Evolutionary conservation across 2,888 invertebrate genomes (phyloP).

Genomic region (Hololepta plana): DNA sequence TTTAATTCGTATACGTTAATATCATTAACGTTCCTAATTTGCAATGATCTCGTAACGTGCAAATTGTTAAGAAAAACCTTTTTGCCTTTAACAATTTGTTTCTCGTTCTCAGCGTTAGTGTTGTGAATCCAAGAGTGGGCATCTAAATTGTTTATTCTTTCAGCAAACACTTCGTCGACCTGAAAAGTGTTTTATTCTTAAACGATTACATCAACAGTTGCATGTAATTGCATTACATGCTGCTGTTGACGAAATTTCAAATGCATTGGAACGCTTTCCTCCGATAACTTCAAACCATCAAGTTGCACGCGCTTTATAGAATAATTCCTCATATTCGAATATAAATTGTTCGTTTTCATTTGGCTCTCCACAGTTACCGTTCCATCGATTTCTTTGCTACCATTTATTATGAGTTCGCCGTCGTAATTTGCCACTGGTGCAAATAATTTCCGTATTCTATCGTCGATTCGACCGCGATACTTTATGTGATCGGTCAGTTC

Average conservation of each 20-base stretch:
- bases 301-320: conserved; percentile 20
- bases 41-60: conserved; percentile 24
- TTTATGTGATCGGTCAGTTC: no score
- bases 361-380: conserved; percentile 28
- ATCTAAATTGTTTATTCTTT: conserved; percentile 28
- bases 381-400: conserved; percentile 27
- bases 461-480: no score
- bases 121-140: conserved; percentile 25
- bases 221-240: no score
- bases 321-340: conserved; percentile 11
- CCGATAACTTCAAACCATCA: conserved; percentile 20
- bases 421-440: no score
- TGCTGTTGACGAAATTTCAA: conserved; percentile 22
- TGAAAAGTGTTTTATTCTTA: conserved; percentile 11
- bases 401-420: conserved; percentile 25
- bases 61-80: conserved; percentile 30
- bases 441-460: no score
- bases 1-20: conserved; percentile 27
- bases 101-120: conserved; percentile 21
- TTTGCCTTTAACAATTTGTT: conserved; percentile 28
- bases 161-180: conserved; percentile 23
- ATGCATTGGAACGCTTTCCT: conserved; percentile 19
- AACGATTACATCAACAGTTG: no score
- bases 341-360: conserved; percentile 22
- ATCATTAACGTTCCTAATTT: conserved; percentile 27